Conservation (phyloP, 2,113 vertebrate genomes). For the Cercopithecus mona region DNA sequence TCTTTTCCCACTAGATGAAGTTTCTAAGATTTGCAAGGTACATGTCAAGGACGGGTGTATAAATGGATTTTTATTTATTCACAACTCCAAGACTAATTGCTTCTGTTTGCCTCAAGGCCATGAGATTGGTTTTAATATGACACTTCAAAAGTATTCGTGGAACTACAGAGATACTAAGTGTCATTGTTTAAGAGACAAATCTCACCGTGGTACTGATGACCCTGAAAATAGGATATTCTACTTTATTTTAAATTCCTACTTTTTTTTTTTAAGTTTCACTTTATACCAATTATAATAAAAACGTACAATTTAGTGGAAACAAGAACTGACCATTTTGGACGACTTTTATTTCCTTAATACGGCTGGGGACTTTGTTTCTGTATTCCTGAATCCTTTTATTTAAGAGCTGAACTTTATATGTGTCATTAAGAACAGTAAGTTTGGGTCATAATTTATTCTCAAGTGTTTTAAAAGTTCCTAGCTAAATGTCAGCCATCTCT, state of each 20-base stretch:
- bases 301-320: conserved; percentile 70
- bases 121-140: conserved; percentile 92
- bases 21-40: conserved; percentile 92
- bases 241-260: conserved; percentile 82
- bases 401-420: conserved; percentile 52
- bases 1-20: conserved; percentile 91
- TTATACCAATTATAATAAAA: conserved; percentile 81
- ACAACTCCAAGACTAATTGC: conserved; percentile 93
- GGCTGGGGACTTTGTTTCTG: conserved; percentile 42
- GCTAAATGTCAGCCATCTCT: conserved; percentile 54
- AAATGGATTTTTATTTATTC: conserved; percentile 94
- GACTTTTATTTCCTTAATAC: conserved; percentile 61
- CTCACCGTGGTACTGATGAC: conserved; percentile 85
- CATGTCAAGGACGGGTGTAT: conserved; percentile 91
- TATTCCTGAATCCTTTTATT: conserved; percentile 57
- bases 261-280: conserved; percentile 81
- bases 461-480: conserved; percentile 66
- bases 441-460: conserved; percentile 52
- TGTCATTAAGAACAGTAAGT: conserved; percentile 49
- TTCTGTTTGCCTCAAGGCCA: conserved; percentile 91
- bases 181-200: conserved; percentile 90
- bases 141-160: conserved; percentile 92
- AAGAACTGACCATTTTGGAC: conserved; percentile 74
- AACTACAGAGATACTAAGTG: conserved; percentile 89
- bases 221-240: conserved; percentile 85